These are phyloP conservation scores for Tanytarsus gracilentus DNA, from an alignment of 2,888 invertebrate species.

Conservation along the genomic window DNA sequence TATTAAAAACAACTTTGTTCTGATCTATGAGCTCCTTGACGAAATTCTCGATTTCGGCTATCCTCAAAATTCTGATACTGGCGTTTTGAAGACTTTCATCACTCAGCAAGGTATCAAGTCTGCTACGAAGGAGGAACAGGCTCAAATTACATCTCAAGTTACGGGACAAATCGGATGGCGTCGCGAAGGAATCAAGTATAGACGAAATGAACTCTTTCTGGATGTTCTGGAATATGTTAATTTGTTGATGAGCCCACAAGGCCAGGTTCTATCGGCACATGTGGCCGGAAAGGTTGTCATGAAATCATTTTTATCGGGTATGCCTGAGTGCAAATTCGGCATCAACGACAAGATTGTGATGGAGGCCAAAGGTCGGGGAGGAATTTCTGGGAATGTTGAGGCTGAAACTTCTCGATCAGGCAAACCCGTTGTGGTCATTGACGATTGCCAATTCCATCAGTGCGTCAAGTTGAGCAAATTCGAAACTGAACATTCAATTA, in stretches of 20 bases:
- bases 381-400: slow-evolving; percentile 59
- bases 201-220: slow-evolving; percentile 95
- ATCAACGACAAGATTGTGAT: slow-evolving; percentile 99
- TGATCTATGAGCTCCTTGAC: slow-evolving; percentile 97
- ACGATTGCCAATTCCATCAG: slow-evolving; percentile 99
- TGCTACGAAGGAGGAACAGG: slow-evolving; percentile 97
- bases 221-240: slow-evolving; percentile 99
- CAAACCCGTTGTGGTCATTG: slow-evolving; percentile 98
- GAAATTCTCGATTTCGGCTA: slow-evolving; percentile 99
- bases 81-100: slow-evolving; percentile 97
- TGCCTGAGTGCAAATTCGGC: slow-evolving; percentile 99
- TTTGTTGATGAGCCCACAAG: slow-evolving; percentile 98
- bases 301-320: slow-evolving; percentile 98
- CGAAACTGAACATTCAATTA: slow-evolving; percentile 99
- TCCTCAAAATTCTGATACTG: slow-evolving; percentile 99
- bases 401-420: slow-evolving; percentile 80
- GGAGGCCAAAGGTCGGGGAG: slow-evolving; percentile 82
- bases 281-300: slow-evolving; percentile 99
- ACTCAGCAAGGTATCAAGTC: slow-evolving; percentile 99
- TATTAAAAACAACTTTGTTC: slow-evolving; percentile 99
- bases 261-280: slow-evolving; percentile 96
- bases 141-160: slow-evolving; percentile 97
- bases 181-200: slow-evolving; percentile 97
- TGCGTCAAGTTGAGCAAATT: slow-evolving; percentile 99
- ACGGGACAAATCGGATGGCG: slow-evolving; percentile 99